A percentile compares a stretch with the other conserved stretches of the same genome.
Evolutionary conservation across 2,797 vertebrate species (phyloP).

Genomic region (Leuciscus waleckii): DNA sequence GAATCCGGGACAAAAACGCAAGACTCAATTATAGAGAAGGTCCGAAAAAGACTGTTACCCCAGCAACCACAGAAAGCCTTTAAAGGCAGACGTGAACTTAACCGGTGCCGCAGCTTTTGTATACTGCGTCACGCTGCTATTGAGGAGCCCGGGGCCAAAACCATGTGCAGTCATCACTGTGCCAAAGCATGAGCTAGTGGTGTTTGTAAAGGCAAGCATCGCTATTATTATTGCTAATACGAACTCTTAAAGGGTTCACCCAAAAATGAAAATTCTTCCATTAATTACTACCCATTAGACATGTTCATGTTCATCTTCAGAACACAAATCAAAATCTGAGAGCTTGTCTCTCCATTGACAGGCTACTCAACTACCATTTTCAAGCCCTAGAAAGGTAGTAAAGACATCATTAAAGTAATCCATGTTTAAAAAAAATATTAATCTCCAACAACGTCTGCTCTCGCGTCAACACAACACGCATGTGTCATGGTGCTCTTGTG

Average conservation of each 20-base stretch:
- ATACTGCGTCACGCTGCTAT: slow-evolving; percentile 20
- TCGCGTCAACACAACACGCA: background rate
- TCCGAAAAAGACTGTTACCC: slow-evolving; percentile 72
- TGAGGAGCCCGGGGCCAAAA: slow-evolving; percentile 45
- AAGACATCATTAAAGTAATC: background rate
- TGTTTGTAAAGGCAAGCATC: background rate
- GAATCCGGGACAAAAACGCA: slow-evolving; percentile 74
- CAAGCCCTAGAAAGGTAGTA: background rate
- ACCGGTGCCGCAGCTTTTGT: slow-evolving; percentile 54
- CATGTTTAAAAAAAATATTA: background rate
- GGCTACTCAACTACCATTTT: background rate
- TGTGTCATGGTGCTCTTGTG: too few relatives aligned
- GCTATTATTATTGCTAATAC: slow-evolving; percentile 2
- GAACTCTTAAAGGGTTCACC: background rate
- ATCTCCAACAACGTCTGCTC: background rate
- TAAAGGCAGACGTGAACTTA: slow-evolving; percentile 64
- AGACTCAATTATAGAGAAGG: slow-evolving; percentile 76
- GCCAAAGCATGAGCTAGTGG: slow-evolving; percentile 11
- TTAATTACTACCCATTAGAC: background rate
- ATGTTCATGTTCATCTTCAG: background rate
- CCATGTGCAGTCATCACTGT: slow-evolving; percentile 37
- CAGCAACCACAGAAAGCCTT: slow-evolving; percentile 74
- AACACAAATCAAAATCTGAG: background rate
- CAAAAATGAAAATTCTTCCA: background rate
- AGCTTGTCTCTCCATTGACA: background rate